phyloP scores from a whole-genome alignment of 2,113 vertebrate species.

The Thunnus thynnus region DNA sequence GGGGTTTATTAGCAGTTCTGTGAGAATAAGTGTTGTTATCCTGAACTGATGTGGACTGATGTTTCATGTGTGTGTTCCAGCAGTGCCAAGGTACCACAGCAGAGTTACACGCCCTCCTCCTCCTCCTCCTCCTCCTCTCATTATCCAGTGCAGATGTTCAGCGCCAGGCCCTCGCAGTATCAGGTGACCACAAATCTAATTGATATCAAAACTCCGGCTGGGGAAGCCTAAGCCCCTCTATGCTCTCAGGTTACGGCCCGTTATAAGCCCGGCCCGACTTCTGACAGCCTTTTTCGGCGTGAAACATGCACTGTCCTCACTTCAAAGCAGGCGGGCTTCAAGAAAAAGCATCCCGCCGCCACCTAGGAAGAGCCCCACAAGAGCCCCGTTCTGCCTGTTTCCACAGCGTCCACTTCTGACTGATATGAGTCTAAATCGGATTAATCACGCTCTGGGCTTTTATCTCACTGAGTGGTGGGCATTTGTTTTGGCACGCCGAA shows the following conservation, averaged over 20 bases:
- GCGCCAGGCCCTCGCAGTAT: slow-evolving; percentile 59
- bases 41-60: slow-evolving; percentile 17
- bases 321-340: slow-evolving; percentile 82
- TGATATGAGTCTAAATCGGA: slow-evolving; percentile 63
- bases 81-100: slow-evolving; percentile 51
- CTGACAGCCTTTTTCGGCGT: slow-evolving; percentile 63
- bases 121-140: slow-evolving; percentile 51
- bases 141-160: slow-evolving; percentile 83
- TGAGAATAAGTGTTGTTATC: slow-evolving; percentile 5
- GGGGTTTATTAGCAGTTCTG: background rate
- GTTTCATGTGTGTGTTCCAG: slow-evolving; percentile 28
- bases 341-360: slow-evolving; percentile 64
- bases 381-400: slow-evolving; percentile 49
- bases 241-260: slow-evolving; percentile 74
- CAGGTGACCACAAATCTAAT: slow-evolving; percentile 82
- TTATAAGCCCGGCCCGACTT: slow-evolving; percentile 56
- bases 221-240: slow-evolving; percentile 74
- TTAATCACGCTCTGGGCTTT: slow-evolving; percentile 82
- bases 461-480: slow-evolving; percentile 76
- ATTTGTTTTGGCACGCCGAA: slow-evolving; percentile 84
- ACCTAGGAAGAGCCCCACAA: slow-evolving; percentile 74
- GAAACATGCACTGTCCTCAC: slow-evolving; percentile 79
- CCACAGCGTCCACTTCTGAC: slow-evolving; percentile 14
- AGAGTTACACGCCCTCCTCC: slow-evolving; percentile 3
- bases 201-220: slow-evolving; percentile 81